Evolutionary conservation across 92 coral and sea anemone species (phyloP), one percentile per base, ranked within the genome.

Genomic region (Micromussa lordhowensis): DNA sequence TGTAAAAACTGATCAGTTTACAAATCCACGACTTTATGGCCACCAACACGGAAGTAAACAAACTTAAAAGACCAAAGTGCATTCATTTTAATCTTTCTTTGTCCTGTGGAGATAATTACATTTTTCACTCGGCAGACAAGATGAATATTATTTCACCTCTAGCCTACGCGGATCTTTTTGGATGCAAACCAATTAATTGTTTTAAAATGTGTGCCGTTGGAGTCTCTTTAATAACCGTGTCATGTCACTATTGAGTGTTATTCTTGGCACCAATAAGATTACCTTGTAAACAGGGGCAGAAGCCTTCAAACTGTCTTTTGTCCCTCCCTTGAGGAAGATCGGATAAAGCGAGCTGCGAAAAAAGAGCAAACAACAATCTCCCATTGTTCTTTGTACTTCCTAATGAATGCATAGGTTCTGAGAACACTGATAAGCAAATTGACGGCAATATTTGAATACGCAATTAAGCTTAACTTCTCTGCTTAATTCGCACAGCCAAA

Each of bases 211-310:
- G 17, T 48, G 66, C 61, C 86, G 32, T 15, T 83, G 68, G 26
- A 54, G 15, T 69, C 29, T 66, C 69, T 73, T 84, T n/a, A n/a
- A n/a, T n/a, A 68, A 38, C 31, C 81, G 34, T 55, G 35, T 73
- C 26, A 30, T 55, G 35, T 73, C 26, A 49, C n/a, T n/a, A n/a
- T 49, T 4, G 38, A 71, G 28, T 71, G n/a, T 49, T 12, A 32
- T 57, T 22, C 35, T 16, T 58, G 63, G 78, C 78, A 82, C 64
- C 58, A 74, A 30, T 26, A 75, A 30, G 64, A 55, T 71, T 75
- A 93, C 95, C 95, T 93, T 86, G 87, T 35, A 86, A 48, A 78
- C 95, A 90, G 4, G 87, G 84, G 57, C 95, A 90, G 66, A 13
- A 89, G 12, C 91, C 88, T 8, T 72, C 82, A 79, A 93, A 87